These are phyloP conservation scores for Glyphotaelius pellucidus DNA, from an alignment of 2,888 invertebrate genomes.

Conservation along the genomic window DNA sequence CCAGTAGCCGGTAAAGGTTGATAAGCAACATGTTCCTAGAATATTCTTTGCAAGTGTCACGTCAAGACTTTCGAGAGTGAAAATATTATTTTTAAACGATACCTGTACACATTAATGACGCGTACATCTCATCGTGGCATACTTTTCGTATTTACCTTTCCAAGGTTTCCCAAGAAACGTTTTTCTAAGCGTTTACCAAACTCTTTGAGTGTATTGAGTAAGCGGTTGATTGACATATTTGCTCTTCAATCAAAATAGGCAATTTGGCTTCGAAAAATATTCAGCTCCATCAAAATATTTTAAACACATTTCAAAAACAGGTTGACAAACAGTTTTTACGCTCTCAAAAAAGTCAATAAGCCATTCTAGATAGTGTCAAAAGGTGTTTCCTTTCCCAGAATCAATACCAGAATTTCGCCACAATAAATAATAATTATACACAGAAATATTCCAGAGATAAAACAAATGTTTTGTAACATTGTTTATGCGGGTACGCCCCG, in stretches of 20 bases:
- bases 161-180: neutral
- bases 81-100: conserved; percentile 49
- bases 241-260: conserved; percentile 28
- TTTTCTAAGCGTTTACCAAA: conserved; percentile 30
- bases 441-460: neutral
- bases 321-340: neutral
- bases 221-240: conserved; percentile 38
- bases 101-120: conserved; percentile 21
- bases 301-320: conserved; percentile 6
- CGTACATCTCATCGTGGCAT: neutral
- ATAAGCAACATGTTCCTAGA: neutral
- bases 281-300: neutral
- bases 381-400: neutral
- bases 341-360: neutral
- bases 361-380: neutral
- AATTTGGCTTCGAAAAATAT: conserved; percentile 28
- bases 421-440: neutral
- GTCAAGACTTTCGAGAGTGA: conserved; percentile 12
- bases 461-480: neutral
- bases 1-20: conserved; percentile 12
- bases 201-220: conserved; percentile 2
- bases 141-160: neutral
- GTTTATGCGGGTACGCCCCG: conserved; percentile 1
- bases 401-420: neutral
- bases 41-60: neutral